These are phyloP conservation scores for Yponomeuta cagnagella DNA, from an alignment of 2,888 invertebrate species.

Conservation along the genomic window DNA sequence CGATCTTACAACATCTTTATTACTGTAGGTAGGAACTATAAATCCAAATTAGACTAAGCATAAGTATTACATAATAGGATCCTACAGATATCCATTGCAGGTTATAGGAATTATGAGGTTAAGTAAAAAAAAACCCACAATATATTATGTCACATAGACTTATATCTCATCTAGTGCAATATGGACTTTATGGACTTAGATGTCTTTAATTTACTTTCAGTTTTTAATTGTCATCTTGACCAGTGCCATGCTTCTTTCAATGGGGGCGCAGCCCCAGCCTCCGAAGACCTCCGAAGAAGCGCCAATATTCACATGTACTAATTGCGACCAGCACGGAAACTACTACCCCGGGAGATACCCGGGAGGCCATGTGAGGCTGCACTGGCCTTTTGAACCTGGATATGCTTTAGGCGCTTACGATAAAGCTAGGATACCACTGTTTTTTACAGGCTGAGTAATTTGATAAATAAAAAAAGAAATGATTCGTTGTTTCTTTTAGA, in stretches of 20 bases:
- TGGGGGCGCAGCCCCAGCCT: background rate
- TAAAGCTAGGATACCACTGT: background rate
- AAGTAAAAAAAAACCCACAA: no score
- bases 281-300: background rate
- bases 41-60: no score
- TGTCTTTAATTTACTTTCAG: background rate
- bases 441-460: background rate
- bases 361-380: background rate
- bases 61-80: no score
- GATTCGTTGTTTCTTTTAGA: no score
- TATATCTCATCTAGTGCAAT: background rate
- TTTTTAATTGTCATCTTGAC: background rate
- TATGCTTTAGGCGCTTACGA: background rate
- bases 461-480: no score
- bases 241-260: background rate
- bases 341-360: background rate
- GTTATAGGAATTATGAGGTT: no score
- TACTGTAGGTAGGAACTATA: no score
- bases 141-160: no score
- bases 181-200: background rate
- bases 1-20: no score
- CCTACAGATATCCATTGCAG: no score
- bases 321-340: background rate
- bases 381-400: constrained; percentile 7
- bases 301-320: background rate